Base-by-base conservation (phyloP, 2,888 invertebrate species). In the Mesoligia furuncula region DNA sequence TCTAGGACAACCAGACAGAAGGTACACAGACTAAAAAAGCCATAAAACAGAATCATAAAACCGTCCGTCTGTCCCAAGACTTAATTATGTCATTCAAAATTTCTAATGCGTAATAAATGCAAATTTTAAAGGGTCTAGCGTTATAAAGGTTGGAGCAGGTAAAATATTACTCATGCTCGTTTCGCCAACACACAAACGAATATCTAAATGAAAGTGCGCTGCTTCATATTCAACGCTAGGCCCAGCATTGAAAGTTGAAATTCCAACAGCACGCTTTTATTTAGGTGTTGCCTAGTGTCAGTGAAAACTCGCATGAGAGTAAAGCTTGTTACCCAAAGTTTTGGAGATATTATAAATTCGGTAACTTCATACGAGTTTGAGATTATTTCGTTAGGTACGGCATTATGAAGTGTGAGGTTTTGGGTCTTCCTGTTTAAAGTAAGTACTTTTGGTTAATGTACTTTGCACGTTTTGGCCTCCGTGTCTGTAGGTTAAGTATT, bases 21-120 rank as follows among this genome's bases (percentile, higher is more conserved):
- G 39, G 64, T n/a, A 84, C 31, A 84, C 57, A 57, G 74, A 17
- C 48, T 81, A 81, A 81, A 85, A 85, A 67, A 62, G 48, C n/a
- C 54, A 51, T 81, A 85, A 81, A 81, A 81, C 83, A 75, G 69
- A 75, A 77, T 85, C 85, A 80, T 81, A 73, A 81, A 81, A 86
- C 90, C 76, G 89, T 90, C 75, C 84, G 91, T 93, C 88, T 91
- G 89, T 79, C 67, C 78, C 70, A 48, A 77, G 83, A 84, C 92
- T 93, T 93, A 93, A 95, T 94, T 93, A 94, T 93, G 91, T 91
- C 89, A 92, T 95, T 93, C 89, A 88, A 93, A 93, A 94, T 92
- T 81, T 92, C 91, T 93, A 93, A 94, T 93, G 93, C 85, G 92
- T 93, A 94, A 94, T 95, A 93, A 92, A 95, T 95, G 95, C 94